phyloP scores from a whole-genome alignment of 1,140 invertebrate genomes.

The Diachasmimorpha longicaudata region DNA sequence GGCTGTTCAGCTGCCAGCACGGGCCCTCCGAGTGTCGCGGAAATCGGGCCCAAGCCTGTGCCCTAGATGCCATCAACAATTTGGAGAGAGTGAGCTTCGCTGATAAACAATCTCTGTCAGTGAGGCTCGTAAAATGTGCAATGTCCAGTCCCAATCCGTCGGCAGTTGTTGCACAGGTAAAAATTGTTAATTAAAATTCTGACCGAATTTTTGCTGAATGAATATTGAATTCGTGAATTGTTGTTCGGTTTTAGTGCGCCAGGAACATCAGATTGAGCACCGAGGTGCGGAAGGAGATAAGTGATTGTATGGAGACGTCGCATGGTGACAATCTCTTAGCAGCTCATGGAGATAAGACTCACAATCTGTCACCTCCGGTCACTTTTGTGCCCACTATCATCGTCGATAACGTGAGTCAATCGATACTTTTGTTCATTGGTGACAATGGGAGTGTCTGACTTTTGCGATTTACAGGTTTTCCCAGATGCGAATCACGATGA shows the following conservation, averaged over 20 bases:
- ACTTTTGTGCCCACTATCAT: slow-evolving; percentile 70
- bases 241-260: slow-evolving; percentile 67
- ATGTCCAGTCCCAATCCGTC: not conserved
- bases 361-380: slow-evolving; percentile 59
- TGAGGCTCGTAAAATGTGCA: slow-evolving; percentile 8
- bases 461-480: not conserved
- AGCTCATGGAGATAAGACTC: slow-evolving; percentile 65
- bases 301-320: slow-evolving; percentile 44
- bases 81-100: not conserved
- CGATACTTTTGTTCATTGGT: not conserved
- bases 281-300: slow-evolving; percentile 56
- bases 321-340: slow-evolving; percentile 64
- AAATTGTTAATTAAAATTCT: no score
- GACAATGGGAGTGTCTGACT: no score
- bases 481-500: not conserved
- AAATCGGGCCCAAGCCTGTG: slow-evolving; percentile 24
- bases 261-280: slow-evolving; percentile 45
- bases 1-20: slow-evolving; percentile 72
- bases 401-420: slow-evolving; percentile 52
- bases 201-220: no score
- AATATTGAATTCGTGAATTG: no score
- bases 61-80: slow-evolving; percentile 42
- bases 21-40: slow-evolving; percentile 51
- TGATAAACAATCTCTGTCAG: not conserved
- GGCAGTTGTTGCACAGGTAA: not conserved